Evolutionary conservation across 2,113 vertebrate species (phyloP).

Genomic region (Pangasianodon hypophthalmus): DNA sequence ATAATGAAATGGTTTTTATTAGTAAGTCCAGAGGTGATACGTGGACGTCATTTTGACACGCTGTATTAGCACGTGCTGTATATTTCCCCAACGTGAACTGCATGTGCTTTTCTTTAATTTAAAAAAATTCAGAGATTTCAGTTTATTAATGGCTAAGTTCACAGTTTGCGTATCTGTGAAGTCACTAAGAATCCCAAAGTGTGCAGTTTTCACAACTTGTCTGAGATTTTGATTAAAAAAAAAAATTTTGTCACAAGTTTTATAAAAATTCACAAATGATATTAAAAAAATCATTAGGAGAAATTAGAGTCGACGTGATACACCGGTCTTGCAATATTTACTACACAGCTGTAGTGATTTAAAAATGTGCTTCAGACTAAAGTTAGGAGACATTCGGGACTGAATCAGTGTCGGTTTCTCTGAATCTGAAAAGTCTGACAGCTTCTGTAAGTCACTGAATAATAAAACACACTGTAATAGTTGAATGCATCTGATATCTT

Average conservation of each 20-base stretch:
- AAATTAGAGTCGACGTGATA: neutral
- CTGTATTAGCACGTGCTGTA: neutral
- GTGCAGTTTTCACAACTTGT: neutral
- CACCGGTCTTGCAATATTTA: neutral
- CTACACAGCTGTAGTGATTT: neutral
- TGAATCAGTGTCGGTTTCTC: neutral
- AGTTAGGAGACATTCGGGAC: no score
- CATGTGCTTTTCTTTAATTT: neutral
- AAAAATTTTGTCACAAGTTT: neutral
- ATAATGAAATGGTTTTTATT: constrained; percentile 22
- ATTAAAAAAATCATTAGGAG: neutral
- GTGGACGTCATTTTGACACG: neutral
- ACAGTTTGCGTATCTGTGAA: neutral
- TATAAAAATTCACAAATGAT: no score
- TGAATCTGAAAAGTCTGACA: neutral
- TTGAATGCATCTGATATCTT: neutral
- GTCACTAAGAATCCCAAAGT: neutral
- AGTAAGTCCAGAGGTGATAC: constrained; percentile 22
- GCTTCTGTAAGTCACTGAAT: neutral
- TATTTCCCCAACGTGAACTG: neutral
- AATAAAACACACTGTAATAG: neutral
- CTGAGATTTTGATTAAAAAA: neutral
- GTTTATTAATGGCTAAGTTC: no score
- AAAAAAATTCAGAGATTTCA: neutral
- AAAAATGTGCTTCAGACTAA: neutral